Conservation (phyloP, 2,888 invertebrate genomes). For the Anthophora plumipes region DNA sequence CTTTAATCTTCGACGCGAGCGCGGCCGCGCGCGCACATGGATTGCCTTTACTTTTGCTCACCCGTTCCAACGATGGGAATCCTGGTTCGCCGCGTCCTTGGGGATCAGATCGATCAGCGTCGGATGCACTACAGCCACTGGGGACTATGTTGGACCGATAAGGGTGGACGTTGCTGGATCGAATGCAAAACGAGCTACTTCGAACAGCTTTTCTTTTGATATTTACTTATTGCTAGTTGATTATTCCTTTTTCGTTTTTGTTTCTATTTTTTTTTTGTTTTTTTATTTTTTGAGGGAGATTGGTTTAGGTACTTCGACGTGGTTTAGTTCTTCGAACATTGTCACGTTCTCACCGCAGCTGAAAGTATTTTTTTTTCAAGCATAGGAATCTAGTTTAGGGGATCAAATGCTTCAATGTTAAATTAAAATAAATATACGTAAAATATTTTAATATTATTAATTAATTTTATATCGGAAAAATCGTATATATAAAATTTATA, state of each 20-base stretch:
- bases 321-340: too few species aligned
- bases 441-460: too few species aligned
- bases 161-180: slow-evolving; percentile 1
- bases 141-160: slow-evolving; percentile 1
- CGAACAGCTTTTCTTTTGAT: neutral
- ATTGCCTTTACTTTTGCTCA: slow-evolving; percentile 32
- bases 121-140: neutral
- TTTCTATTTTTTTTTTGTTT: neutral
- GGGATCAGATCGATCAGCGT: slow-evolving; percentile 34
- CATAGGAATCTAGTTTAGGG: too few species aligned
- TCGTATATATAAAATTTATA: too few species aligned
- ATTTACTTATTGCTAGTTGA: too few species aligned
- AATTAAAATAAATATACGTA: too few species aligned
- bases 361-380: too few species aligned
- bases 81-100: slow-evolving; percentile 6
- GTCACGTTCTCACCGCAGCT: too few species aligned
- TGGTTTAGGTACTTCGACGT: neutral
- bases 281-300: neutral
- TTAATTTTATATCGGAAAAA: too few species aligned
- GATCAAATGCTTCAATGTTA: too few species aligned
- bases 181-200: neutral
- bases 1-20: slow-evolving; percentile 59
- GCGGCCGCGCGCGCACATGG: too few species aligned
- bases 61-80: neutral
- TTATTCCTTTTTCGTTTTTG: too few species aligned